Evolutionary conservation across 1,140 invertebrate genomes (phyloP), one percentile per base, ranked within the genome.

Genomic region (Drosophila parvula): DNA sequence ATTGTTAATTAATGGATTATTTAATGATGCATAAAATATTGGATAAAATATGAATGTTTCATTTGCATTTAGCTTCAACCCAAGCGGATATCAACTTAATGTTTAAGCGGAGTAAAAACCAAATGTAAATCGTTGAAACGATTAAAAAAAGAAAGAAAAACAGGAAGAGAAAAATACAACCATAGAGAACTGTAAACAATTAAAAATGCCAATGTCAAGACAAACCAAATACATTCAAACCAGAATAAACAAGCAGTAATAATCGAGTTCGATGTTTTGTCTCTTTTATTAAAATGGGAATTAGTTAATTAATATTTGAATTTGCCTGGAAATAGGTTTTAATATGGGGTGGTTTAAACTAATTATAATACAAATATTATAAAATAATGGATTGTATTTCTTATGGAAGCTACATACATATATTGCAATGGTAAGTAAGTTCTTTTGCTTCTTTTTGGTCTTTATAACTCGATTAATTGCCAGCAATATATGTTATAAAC

Each of bases 1-100:
- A 88, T 88, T 86, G 83, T 86, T 86, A 88, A 86, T 88, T 88
- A 86, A 86, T 86, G 82, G 76, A 76, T 88, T 86, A 85, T 86
- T 86, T 79, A 86, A 81, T 85, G 79, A 85, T 73, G 82, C 82
- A 86, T 86, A 82, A 78, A 88, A 79, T 77, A 88, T 79, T 74
- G 70, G 65, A 86, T 79, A 81, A 81, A 70, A 60, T 75, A 75
- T 64, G 69, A 73, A 88, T 82, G 64, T 82, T 82, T 79, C 65
- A 73, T 79, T 74, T 79, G 65, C 70, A 82, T 57, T 68, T 75
- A 75, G 71, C 73, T 73, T 61, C 55, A 34, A 74, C 44, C 57
- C 68, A 74, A 73, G 68, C 70, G 38, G 47, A 76, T 68, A 77
- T 76, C 73, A 76, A 76, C 41, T 50, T 68, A 68, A 55, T 76